A percentile compares a stretch with the other conserved stretches of the same genome.
phyloP scores from a whole-genome alignment of 2,888 invertebrate genomes.

The Thera britannica region DNA sequence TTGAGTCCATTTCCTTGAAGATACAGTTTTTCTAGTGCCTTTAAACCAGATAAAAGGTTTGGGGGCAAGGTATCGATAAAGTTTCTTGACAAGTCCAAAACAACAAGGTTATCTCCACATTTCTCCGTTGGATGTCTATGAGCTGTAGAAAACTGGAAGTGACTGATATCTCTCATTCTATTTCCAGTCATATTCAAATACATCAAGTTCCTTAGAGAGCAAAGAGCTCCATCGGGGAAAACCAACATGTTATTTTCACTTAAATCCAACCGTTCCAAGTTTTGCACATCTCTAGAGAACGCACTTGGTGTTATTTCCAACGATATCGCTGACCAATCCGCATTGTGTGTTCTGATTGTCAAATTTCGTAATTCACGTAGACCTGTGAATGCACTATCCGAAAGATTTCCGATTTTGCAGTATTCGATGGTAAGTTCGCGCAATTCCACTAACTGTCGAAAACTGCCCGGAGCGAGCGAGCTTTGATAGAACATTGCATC shows the following conservation, averaged over 20 bases:
- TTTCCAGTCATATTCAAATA: slow-evolving; percentile 92
- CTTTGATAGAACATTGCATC: slow-evolving; percentile 92
- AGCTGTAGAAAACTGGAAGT: slow-evolving; percentile 88
- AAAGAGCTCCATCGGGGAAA: slow-evolving; percentile 90
- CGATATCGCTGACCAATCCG: slow-evolving; percentile 92
- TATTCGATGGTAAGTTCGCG: slow-evolving; percentile 92
- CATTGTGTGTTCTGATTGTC: slow-evolving; percentile 93
- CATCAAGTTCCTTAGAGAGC: slow-evolving; percentile 90
- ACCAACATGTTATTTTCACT: slow-evolving; percentile 93
- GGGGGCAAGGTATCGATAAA: slow-evolving; percentile 90
- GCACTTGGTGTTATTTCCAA: slow-evolving; percentile 90
- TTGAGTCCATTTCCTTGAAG: slow-evolving; percentile 91
- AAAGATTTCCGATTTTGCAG: slow-evolving; percentile 92
- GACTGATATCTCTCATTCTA: slow-evolving; percentile 89
- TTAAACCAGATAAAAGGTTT: slow-evolving; percentile 88
- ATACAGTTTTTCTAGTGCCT: slow-evolving; percentile 89
- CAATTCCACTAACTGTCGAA: slow-evolving; percentile 90
- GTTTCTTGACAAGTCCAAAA: slow-evolving; percentile 91
- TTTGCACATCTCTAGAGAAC: slow-evolving; percentile 89
- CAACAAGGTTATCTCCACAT: slow-evolving; percentile 88
- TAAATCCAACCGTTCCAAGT: slow-evolving; percentile 89
- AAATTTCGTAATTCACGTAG: slow-evolving; percentile 91
- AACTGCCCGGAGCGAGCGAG: slow-evolving; percentile 90
- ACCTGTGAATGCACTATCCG: slow-evolving; percentile 92
- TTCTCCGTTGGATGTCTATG: slow-evolving; percentile 85